Base-by-base conservation (phyloP, 2,113 vertebrate species). In the Clarias macrocephalus region DNA sequence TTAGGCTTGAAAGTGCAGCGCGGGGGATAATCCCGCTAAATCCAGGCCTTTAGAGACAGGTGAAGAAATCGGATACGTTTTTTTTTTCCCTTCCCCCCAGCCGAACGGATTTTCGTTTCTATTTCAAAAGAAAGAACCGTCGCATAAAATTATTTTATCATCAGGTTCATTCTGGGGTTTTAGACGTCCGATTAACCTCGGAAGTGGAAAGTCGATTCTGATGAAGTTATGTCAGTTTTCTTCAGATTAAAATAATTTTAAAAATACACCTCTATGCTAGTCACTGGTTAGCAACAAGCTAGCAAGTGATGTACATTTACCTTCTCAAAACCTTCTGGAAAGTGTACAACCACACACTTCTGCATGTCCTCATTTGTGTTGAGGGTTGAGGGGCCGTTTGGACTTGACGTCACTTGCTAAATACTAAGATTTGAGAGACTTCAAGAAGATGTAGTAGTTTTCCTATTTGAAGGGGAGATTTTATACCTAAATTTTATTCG, bases 1-100 rank as follows among this genome's bases (percentile, higher is more conserved):
- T 88, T 86, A 84, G 87, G 75, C 52, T 57, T 85, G 60, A 80
- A 93, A 93, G 93, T 92, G 89, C 5, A 85, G 79, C 79, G 91
- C 89, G 90, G 91, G 88, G 91, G 87, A 88, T 90, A 84, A 88
- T 48, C 82, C 79, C 4, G n/a, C 66, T 82, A 88, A 88, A 66
- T 16, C 83, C 83, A 33, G 73, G 65, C 56, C 79, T 86, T 86
- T 59, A 75, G 84, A 76, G 83, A 84, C 83, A 81, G 83, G 77
- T 70, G 75, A n/a, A 80, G 82, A 68, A 82, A 83, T 65, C 60
- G 25, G 5, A 59, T 72, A n/a, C 19, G 13, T 2, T 25, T 63
- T 59, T 59, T 59, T 59, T 63, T 9, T 25, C 19, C 59, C 59
- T 28, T 15, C 30, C 54, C 56, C 30, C 56, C 59, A 16, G 37